Evolutionary conservation across 2,888 invertebrate species (phyloP).

Genomic region (Perdita meconis): DNA sequence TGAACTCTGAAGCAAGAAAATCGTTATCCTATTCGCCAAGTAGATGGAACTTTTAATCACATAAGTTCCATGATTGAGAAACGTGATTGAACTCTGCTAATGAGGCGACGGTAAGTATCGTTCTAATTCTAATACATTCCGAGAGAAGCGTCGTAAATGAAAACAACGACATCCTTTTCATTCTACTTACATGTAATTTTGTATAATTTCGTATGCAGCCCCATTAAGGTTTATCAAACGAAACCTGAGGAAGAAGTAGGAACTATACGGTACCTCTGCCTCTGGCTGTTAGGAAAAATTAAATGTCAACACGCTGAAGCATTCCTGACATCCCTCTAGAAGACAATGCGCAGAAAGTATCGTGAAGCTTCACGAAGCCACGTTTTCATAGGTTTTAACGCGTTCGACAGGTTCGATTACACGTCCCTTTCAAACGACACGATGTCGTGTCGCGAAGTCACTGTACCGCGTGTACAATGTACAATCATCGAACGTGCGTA

Average conservation of each 20-base stretch:
- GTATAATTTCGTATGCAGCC: too few relatives aligned
- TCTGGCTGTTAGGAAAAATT: neutral
- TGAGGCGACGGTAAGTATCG: neutral
- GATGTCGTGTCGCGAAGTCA: neutral
- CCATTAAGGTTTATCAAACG: too few relatives aligned
- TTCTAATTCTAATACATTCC: neutral
- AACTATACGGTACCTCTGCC: neutral
- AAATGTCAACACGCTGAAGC: neutral
- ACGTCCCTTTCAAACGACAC: neutral
- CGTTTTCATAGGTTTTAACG: neutral
- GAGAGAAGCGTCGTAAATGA: neutral
- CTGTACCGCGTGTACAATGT: neutral
- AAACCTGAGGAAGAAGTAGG: too few relatives aligned
- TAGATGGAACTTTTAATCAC: constrained; percentile 32
- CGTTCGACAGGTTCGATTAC: neutral
- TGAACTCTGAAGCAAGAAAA: too few relatives aligned
- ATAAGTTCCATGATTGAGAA: neutral
- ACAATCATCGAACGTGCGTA: neutral
- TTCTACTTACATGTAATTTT: too few relatives aligned
- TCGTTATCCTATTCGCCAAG: too few relatives aligned
- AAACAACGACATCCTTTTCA: neutral
- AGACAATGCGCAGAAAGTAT: neutral
- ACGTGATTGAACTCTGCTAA: constrained; percentile 3
- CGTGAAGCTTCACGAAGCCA: neutral
- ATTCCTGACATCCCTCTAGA: neutral